Base-by-base conservation (phyloP, 2,797 vertebrate species). In the Hemibagrus guttatus region DNA sequence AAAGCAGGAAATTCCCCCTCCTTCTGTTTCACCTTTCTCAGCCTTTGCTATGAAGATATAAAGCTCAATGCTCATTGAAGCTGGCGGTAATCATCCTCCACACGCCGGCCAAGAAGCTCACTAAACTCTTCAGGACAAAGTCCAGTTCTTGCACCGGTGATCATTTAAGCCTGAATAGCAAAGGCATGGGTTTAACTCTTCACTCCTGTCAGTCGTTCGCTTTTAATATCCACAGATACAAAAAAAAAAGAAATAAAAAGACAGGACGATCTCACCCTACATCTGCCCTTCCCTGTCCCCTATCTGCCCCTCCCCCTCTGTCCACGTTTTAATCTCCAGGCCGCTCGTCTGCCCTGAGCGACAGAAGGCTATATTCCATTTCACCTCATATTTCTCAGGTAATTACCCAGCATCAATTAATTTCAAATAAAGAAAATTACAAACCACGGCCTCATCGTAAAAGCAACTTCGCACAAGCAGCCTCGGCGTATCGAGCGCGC, bases 361-460 rank as follows among this genome's bases (percentile, higher is more conserved):
- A 93, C 91, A 90, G 91, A 92, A 86, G 91, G 84, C 92, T 92
- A 88, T 90, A 90, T 94, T 93, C 89, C 91, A 93, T 91, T 94
- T 91, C 92, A 93, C 87, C 90, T 91, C 88, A 90, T 92, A 93
- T 91, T 93, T 92, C 91, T 92, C 89, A 93, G 89, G 91, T 94
- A 93, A 94, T 95, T 95, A 94, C 93, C 91, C 88, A 85, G 91
- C 90, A 92, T 93, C 93, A 91, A 92, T 94, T 92, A 92, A 92
- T 93, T 93, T 92, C 88, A 91, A 91, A 93, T 92, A 89, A 93
- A 91, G 91, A 92, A 90, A 89, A 92, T 92, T 89, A 91, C 75
- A 90, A 91, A 83, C 46, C 89, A 84, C 88, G 89, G 88, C 86
- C 89, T 90, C 61, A 84, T 21, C n/a, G 83, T 88, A 80, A 88